Evolutionary conservation across 2,113 vertebrate genomes (phyloP).

Genomic region (Pluvianellus socialis): DNA sequence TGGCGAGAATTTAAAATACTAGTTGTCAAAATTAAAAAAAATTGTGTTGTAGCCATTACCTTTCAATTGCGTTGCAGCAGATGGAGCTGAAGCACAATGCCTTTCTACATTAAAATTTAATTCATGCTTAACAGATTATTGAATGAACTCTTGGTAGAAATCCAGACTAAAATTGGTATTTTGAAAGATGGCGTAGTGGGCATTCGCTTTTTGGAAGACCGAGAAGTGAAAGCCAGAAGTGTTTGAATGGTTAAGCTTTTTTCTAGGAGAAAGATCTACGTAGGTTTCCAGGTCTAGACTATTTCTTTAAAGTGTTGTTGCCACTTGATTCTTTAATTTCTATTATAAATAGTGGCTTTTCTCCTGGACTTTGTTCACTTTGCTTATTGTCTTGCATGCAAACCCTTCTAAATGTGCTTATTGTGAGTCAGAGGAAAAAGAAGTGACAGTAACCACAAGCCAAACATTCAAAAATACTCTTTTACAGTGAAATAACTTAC

Average conservation of each 20-base stretch:
- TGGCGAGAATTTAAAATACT: not conserved
- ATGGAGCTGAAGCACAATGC: not conserved
- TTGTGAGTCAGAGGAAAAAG: not conserved
- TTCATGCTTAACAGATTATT: not conserved
- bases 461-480: not conserved
- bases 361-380: not conserved
- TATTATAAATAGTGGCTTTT: not conserved
- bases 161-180: not conserved
- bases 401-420: not conserved
- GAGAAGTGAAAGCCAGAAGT: not conserved
- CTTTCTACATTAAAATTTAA: not conserved
- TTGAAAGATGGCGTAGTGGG: not conserved
- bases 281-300: not conserved
- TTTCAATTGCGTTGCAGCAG: not conserved
- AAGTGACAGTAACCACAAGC: not conserved
- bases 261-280: not conserved
- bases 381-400: not conserved
- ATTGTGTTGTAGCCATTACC: not conserved
- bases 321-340: not conserved
- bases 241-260: not conserved
- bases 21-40: not conserved
- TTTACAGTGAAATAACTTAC: not conserved
- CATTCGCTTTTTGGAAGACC: not conserved
- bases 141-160: not conserved
- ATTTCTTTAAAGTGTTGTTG: not conserved